Percentiles rank a stretch among this genome's conserved stretches.
These are phyloP conservation scores for Toxonevra muliebris DNA, from an alignment of 2,888 invertebrate genomes.

Conservation along the genomic window DNA sequence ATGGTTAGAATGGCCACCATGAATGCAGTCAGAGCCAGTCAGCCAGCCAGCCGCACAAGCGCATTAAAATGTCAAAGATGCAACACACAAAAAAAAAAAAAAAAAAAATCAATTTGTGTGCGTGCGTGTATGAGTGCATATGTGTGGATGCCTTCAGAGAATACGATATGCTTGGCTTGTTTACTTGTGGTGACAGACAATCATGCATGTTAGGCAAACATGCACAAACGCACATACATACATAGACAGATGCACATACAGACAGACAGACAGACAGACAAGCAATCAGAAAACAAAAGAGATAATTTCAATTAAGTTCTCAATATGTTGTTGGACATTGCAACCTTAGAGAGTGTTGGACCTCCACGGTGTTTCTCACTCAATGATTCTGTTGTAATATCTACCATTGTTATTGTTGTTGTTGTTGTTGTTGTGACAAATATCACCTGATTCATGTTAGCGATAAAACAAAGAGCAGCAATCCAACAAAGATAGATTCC, in stretches of 20 bases:
- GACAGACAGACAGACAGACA: slow-evolving; percentile 24
- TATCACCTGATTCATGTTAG: slow-evolving; percentile 42
- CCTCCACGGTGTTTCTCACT: no score
- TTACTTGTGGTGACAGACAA: no score
- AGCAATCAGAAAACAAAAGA: slow-evolving; percentile 26
- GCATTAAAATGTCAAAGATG: slow-evolving; percentile 29
- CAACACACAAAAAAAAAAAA: slow-evolving; percentile 12
- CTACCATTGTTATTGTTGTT: no score
- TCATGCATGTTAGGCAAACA: no score
- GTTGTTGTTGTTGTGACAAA: slow-evolving; percentile 39
- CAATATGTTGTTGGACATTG: slow-evolving; percentile 8
- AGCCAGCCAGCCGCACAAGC: slow-evolving; percentile 23
- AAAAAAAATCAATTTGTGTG: no score
- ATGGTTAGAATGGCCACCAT: no score
- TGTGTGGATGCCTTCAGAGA: no score
- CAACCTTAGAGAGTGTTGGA: no score
- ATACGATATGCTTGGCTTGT: no score
- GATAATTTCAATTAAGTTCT: slow-evolving; percentile 34
- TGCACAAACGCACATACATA: no score
- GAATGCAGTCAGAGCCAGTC: no score
- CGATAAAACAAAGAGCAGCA: slow-evolving; percentile 25
- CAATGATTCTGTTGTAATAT: no score
- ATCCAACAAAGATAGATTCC: neutral
- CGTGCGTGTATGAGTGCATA: neutral
- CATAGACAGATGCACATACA: neutral